Percentiles rank a stretch among this genome's conserved stretches.
phyloP scores from a whole-genome alignment of 1,140 invertebrate species.

The Aricia agestis region DNA sequence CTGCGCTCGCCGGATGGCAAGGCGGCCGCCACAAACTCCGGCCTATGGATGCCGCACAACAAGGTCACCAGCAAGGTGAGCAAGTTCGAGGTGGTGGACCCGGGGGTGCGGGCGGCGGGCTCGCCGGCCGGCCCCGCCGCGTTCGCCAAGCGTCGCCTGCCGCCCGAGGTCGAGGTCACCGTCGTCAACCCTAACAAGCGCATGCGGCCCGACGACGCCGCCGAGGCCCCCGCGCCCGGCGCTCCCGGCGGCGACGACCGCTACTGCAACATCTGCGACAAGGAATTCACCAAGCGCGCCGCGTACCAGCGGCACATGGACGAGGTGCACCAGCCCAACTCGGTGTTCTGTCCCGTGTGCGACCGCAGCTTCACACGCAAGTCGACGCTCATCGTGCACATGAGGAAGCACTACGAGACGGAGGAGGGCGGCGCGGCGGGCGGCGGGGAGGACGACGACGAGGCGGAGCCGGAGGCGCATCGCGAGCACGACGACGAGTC shows the following conservation, averaged over 20 bases:
- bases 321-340: constrained; percentile 65
- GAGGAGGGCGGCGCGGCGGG: constrained; percentile 52
- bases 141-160: constrained; percentile 58
- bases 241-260: constrained; percentile 58
- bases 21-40: constrained; percentile 70
- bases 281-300: constrained; percentile 76
- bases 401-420: constrained; percentile 71
- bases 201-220: constrained; percentile 61
- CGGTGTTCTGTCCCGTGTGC: constrained; percentile 74
- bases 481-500: constrained; percentile 52
- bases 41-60: constrained; percentile 74
- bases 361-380: constrained; percentile 76
- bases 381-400: constrained; percentile 73
- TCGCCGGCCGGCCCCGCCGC: constrained; percentile 39
- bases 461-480: constrained; percentile 43
- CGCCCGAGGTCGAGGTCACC: constrained; percentile 71
- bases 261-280: constrained; percentile 78
- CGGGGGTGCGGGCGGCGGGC: constrained; percentile 40
- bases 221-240: constrained; percentile 49
- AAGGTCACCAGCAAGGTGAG: constrained; percentile 73
- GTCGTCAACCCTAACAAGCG: constrained; percentile 72
- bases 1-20: constrained; percentile 74
- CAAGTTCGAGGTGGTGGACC: constrained; percentile 66
- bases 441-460: constrained; percentile 41
- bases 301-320: constrained; percentile 77